phyloP scores from a whole-genome alignment of 1,140 invertebrate species.

The Zaprionus ghesquierei region DNA sequence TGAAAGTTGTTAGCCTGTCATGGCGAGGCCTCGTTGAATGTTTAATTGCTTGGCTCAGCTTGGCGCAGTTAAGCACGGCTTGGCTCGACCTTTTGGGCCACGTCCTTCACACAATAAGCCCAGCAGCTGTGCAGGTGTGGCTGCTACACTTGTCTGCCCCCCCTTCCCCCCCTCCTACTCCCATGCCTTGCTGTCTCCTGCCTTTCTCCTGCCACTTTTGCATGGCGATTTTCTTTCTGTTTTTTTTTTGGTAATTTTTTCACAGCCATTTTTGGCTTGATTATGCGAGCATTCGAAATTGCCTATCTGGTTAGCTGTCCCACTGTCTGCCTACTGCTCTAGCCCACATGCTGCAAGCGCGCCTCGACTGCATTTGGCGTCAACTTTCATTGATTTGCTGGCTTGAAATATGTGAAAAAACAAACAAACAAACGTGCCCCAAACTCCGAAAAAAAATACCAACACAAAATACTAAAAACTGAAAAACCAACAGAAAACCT shows the following conservation, averaged over 20 bases:
- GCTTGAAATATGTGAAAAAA: conserved; percentile 33
- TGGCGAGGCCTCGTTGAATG: conserved; percentile 57
- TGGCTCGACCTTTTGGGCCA: conserved; percentile 59
- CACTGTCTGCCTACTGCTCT: background rate
- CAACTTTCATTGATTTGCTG: conserved; percentile 65
- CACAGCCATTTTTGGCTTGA: conserved; percentile 68
- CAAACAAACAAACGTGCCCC: conserved; percentile 49
- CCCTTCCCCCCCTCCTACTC: background rate
- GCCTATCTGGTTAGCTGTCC: conserved; percentile 18
- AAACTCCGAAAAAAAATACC: conserved; percentile 31
- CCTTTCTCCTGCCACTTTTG: conserved; percentile 51
- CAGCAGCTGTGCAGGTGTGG: conserved; percentile 19
- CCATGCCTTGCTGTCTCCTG: background rate
- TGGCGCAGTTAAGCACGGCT: background rate
- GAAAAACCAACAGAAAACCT: conserved; percentile 48
- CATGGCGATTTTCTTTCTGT: conserved; percentile 32
- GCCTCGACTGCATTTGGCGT: conserved; percentile 28
- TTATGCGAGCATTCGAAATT: conserved; percentile 73
- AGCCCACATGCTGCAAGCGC: conserved; percentile 24
- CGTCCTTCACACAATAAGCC: conserved; percentile 61
- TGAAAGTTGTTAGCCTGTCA: conserved; percentile 42
- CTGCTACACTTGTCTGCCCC: background rate
- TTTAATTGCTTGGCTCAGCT: conserved; percentile 53
- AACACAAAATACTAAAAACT: conserved; percentile 15
- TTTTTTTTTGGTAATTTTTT: conserved; percentile 34